Evolutionary conservation across 2,797 vertebrate species (phyloP).

Genomic region (Zenarchopterus dispar): DNA sequence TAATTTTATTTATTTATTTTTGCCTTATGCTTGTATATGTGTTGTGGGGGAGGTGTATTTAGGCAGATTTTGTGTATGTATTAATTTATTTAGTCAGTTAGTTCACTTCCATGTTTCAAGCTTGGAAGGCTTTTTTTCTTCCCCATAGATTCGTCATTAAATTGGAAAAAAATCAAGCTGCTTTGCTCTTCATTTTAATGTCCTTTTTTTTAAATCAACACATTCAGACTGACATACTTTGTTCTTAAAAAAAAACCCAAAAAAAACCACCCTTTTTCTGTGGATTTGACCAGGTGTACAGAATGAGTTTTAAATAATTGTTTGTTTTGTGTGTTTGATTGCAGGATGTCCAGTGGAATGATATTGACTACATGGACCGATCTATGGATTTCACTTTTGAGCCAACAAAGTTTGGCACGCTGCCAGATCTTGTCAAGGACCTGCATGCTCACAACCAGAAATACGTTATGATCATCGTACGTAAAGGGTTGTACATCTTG

Average conservation of each 20-base stretch:
- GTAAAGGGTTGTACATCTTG: neutral
- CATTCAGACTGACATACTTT: neutral
- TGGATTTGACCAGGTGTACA: slow-evolving; percentile 6
- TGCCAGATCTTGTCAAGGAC: slow-evolving; percentile 87
- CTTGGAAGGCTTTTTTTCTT: too few relatives aligned
- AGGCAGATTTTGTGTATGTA: too few relatives aligned
- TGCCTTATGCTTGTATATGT: neutral
- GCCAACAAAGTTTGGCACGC: slow-evolving; percentile 76
- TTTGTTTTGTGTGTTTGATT: neutral
- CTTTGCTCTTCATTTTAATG: too few relatives aligned
- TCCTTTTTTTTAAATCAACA: too few relatives aligned
- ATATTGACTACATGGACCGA: slow-evolving; percentile 91
- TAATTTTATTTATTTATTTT: slow-evolving; percentile 44
- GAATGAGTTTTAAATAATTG: neutral
- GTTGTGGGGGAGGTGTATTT: too few relatives aligned
- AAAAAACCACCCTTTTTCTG: too few relatives aligned
- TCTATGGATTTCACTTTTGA: slow-evolving; percentile 87
- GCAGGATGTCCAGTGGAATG: slow-evolving; percentile 92
- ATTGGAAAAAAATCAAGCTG: too few relatives aligned
- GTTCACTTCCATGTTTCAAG: too few relatives aligned
- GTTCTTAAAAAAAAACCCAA: too few relatives aligned
- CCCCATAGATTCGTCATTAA: too few relatives aligned
- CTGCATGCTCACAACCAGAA: slow-evolving; percentile 86
- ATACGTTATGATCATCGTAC: slow-evolving; percentile 91
- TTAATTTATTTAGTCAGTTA: too few relatives aligned